Percentiles rank a stretch among this genome's conserved stretches.
phyloP scores from a whole-genome alignment of 2,888 invertebrate species.

The Caenorhabditis parvicauda region DNA sequence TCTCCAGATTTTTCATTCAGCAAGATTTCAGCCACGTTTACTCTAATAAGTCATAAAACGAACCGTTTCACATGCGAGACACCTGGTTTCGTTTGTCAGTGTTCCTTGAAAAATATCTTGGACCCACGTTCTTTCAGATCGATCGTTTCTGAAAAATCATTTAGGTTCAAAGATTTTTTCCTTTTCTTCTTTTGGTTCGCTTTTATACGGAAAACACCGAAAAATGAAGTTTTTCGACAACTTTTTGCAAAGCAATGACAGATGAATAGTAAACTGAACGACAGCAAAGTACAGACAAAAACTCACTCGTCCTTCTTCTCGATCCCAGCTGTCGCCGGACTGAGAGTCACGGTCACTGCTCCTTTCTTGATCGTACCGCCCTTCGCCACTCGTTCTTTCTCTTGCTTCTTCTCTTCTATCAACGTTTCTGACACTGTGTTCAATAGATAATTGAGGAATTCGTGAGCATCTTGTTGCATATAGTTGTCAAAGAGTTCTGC shows the following conservation, averaged over 20 bases:
- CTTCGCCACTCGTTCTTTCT: constrained; percentile 18
- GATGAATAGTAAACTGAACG: no score
- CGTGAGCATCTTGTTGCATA: constrained; percentile 96
- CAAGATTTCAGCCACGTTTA: no score
- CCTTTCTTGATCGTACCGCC: constrained; percentile 33
- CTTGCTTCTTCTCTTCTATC: constrained; percentile 60
- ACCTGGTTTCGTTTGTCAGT: constrained; percentile 95
- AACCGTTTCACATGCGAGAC: constrained; percentile 98
- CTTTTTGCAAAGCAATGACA: no score
- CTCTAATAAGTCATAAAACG: constrained; percentile 40
- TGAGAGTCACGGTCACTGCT: constrained; percentile 17
- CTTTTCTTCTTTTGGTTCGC: no score
- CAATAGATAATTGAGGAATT: constrained; percentile 96
- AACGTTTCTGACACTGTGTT: constrained; percentile 98
- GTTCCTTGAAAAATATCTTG: constrained; percentile 99
- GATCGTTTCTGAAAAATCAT: no score
- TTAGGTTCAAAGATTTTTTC: no score
- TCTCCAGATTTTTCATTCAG: no score
- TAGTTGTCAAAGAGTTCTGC: constrained; percentile 98
- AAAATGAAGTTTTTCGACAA: no score
- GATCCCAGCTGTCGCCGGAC: constrained; percentile 13
- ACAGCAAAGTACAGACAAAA: no score
- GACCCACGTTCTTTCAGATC: constrained; percentile 93
- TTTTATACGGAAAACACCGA: no score
- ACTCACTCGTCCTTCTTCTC: constrained; percentile 5